phyloP scores from a whole-genome alignment of 2,797 vertebrate genomes.

The Margarornis squamiger region DNA sequence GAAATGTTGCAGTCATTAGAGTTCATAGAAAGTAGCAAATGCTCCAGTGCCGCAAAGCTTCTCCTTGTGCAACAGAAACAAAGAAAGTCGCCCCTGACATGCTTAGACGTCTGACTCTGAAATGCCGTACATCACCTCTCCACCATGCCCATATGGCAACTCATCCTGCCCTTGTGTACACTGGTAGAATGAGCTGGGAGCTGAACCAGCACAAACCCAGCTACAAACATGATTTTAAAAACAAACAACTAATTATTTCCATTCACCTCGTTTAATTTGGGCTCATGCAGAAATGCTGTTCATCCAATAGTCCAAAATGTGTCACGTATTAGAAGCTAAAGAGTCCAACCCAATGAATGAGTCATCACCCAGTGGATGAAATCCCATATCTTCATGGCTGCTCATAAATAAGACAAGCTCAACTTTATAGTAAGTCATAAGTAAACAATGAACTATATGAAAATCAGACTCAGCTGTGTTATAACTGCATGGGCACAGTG shows the following conservation, averaged over 20 bases:
- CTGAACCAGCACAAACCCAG: constrained; percentile 1
- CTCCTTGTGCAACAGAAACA: neutral
- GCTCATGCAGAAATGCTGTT: constrained; percentile 1
- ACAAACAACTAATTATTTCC: constrained; percentile 56
- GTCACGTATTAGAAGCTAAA: constrained; percentile 41
- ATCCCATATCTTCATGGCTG: constrained; percentile 54
- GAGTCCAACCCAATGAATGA: constrained; percentile 49
- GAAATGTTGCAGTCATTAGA: neutral
- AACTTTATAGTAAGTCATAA: constrained; percentile 67
- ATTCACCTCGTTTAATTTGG: constrained; percentile 21
- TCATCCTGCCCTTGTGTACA: neutral
- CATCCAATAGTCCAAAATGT: constrained; percentile 39
- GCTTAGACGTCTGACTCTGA: neutral
- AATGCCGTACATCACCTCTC: neutral
- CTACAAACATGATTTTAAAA: constrained; percentile 44
- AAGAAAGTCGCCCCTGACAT: neutral
- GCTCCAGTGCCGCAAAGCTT: neutral
- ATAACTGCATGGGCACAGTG: constrained; percentile 10
- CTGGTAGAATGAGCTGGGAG: neutral
- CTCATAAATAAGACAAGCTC: constrained; percentile 62
- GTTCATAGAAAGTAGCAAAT: constrained; percentile 25
- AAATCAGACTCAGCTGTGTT: constrained; percentile 65
- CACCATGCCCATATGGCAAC: rapidly evolving
- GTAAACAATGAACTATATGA: constrained; percentile 67
- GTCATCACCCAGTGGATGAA: constrained; percentile 63